These are phyloP conservation scores for Pseudomyrmex flavicornis DNA, from an alignment of 1,140 invertebrate genomes.

Conservation along the genomic window DNA sequence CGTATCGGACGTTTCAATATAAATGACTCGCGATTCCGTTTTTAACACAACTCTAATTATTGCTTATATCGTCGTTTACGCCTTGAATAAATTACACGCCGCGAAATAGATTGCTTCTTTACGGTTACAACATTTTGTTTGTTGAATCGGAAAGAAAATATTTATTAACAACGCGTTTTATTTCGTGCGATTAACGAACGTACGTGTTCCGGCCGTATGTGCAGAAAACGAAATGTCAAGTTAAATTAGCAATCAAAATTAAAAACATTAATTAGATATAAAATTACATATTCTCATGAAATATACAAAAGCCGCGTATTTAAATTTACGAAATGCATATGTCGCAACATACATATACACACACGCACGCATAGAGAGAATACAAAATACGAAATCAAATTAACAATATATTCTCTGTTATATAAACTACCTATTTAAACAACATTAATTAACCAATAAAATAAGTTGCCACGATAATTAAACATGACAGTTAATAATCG, in stretches of 20 bases:
- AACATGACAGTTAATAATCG: conserved; percentile 21
- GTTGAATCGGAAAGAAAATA: conserved; percentile 17
- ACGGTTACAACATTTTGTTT: conserved; percentile 4
- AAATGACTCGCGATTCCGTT: not conserved
- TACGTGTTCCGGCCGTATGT: not conserved
- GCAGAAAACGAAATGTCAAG: conserved; percentile 20
- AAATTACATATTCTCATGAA: too few relatives aligned
- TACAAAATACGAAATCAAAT: conserved; percentile 41
- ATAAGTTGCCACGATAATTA: conserved; percentile 40
- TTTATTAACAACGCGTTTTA: conserved; percentile 23
- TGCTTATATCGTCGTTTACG: not conserved
- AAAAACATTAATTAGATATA: conserved; percentile 1
- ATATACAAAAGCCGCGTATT: too few relatives aligned
- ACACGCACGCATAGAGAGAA: not conserved
- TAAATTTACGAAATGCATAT: not conserved
- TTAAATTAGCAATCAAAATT: conserved; percentile 43
- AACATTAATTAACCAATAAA: not conserved
- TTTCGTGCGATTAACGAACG: not conserved
- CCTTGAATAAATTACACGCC: not conserved
- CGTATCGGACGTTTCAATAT: not conserved
- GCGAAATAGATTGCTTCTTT: not conserved
- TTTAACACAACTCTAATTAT: conserved; percentile 21
- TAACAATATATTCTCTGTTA: conserved; percentile 3
- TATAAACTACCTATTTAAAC: too few relatives aligned
- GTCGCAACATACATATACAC: not conserved